phyloP scores from a whole-genome alignment of 23 tunicate genomes.

The Aplidium turbinatum region DNA sequence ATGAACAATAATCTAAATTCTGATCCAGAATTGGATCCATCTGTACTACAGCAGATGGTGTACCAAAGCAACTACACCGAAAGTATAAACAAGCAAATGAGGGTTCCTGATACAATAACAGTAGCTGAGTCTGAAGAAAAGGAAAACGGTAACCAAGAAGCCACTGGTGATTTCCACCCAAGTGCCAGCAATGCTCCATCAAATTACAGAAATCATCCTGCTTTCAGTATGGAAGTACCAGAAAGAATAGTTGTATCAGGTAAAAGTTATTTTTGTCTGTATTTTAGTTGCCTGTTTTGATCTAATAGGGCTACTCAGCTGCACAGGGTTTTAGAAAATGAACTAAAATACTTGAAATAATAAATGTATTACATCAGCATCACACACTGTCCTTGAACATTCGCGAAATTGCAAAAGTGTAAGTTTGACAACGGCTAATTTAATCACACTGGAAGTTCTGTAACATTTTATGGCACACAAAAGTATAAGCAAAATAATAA shows the following conservation, averaged over 20 bases:
- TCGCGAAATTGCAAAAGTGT: too few relatives aligned
- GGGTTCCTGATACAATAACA: constrained; percentile 68
- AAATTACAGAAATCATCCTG: constrained; percentile 11
- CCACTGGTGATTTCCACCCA: not conserved
- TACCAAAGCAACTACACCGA: constrained; percentile 55
- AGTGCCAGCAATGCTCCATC: not conserved
- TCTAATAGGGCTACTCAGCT: too few relatives aligned
- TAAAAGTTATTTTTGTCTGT: constrained; percentile 5
- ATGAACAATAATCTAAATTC: not conserved
- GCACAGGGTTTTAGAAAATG: too few relatives aligned
- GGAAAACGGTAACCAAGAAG: not conserved
- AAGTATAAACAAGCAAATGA: constrained; percentile 70
- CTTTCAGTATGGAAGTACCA: constrained; percentile 77
- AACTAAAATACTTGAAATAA: too few relatives aligned
- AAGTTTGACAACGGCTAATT: too few relatives aligned
- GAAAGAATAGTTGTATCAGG: constrained; percentile 88
- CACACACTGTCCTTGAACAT: too few relatives aligned
- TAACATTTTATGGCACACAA: too few relatives aligned
- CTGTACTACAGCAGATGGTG: constrained; percentile 48
- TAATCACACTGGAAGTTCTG: too few relatives aligned
- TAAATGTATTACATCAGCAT: too few relatives aligned
- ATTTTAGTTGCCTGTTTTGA: too few relatives aligned
- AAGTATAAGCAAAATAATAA: too few relatives aligned
- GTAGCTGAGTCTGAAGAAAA: constrained; percentile 31
- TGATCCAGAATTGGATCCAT: constrained; percentile 32